Base-by-base conservation (phyloP, 2,797 vertebrate genomes). In the Myotis findleyi region DNA sequence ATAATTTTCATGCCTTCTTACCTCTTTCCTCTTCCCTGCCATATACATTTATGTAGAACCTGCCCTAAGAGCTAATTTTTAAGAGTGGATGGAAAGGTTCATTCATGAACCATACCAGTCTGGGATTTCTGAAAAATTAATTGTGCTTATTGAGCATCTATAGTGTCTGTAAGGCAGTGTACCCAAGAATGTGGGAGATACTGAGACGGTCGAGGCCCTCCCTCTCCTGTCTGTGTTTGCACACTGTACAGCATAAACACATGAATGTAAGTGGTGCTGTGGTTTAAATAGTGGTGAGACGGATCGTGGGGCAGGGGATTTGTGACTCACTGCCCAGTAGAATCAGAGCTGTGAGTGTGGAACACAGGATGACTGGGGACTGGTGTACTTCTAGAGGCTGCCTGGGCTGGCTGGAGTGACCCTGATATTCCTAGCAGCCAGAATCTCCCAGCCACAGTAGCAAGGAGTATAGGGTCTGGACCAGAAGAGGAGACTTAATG, bases 401-500 rank as follows among this genome's bases (percentile, higher is more conserved):
- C 47, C 80, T 69, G 44, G 64, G 62, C 55, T 23, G 30, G 2
- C 55, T 51, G 10, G 10, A 44, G 6, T 51, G 82, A 41, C 81
- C 66, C 47, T 18, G 30, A 41, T 41, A 10, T 38, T 77, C 30
- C 14, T 20, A 23, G 5, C 79, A 89, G 69, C 71, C 69, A 73
- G n/a, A 41, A 23, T 36, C 36, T 92, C 23, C 80, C 12, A 12
- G n/a, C 27, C 59, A 27, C 3, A 6, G n/a, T 77, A 55, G 64
- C 88, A 80, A 25, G 27, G 64, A 10, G 12, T 21, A 0, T 44
- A 51, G 76, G 44, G 86, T 47, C 33, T 62, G 1, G 9, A 33
- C n/a, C 57, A 17, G 41, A 92, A 68, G 47, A 47, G 27, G 89
- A 79, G 66, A 83, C 7, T 66, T 95, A 93, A 88, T 49, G 16